phyloP scores from a whole-genome alignment of 2,888 invertebrate species.

The Dolomedes plantarius region DNA sequence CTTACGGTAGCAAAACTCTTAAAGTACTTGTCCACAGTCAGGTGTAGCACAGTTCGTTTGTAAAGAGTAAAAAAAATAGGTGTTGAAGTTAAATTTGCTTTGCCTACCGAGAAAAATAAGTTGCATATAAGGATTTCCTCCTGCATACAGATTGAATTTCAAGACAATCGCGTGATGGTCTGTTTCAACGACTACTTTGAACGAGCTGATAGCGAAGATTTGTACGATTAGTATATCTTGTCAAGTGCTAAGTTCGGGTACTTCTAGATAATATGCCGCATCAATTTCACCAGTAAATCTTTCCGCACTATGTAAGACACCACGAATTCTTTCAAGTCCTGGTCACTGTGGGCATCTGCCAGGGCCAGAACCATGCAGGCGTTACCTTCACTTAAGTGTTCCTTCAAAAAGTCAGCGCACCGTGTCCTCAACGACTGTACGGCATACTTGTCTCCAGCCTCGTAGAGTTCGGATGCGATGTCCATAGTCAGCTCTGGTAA shows the following conservation, averaged over 20 bases:
- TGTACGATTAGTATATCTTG: background rate
- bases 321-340: background rate
- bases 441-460: constrained; percentile 23
- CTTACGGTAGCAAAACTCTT: too few species aligned
- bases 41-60: too few species aligned
- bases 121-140: too few species aligned
- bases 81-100: too few species aligned
- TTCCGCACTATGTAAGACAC: background rate
- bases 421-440: background rate
- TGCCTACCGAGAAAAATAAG: too few species aligned
- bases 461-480: background rate
- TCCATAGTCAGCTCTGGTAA: background rate
- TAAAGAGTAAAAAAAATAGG: too few species aligned
- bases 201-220: too few species aligned
- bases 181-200: too few species aligned
- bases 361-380: background rate
- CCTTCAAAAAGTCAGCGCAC: background rate
- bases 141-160: too few species aligned
- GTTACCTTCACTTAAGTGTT: background rate
- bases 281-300: background rate
- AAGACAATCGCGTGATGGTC: too few species aligned
- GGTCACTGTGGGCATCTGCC: constrained; percentile 7
- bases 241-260: background rate
- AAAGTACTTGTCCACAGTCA: too few species aligned
- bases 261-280: background rate